Evolutionary conservation across 2,797 vertebrate species (phyloP).

Genomic region (Acanthornis magna): DNA sequence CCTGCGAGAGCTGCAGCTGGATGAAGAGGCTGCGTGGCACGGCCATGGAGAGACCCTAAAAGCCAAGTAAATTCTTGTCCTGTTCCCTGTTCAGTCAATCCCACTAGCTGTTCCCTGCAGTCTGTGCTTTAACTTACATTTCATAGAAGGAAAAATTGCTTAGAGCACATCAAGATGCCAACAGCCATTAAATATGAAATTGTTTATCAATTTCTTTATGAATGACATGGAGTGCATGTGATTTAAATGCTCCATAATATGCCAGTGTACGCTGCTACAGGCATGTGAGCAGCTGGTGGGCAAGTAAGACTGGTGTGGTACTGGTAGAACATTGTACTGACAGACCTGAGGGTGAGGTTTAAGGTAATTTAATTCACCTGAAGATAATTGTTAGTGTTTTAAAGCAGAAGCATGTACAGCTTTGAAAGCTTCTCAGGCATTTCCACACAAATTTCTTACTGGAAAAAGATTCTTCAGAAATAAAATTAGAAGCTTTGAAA

Average conservation of each 20-base stretch:
- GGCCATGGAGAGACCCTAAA: constrained; percentile 96
- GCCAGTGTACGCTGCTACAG: neutral
- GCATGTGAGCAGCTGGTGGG: neutral
- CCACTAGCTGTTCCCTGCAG: neutral
- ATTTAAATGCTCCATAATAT: neutral
- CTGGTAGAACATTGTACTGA: neutral
- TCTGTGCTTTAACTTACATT: neutral
- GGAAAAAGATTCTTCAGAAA: neutral
- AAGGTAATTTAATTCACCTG: neutral
- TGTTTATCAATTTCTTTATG: neutral
- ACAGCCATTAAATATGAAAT: neutral
- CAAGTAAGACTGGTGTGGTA: neutral
- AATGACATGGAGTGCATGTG: neutral
- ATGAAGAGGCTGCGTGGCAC: constrained; percentile 94
- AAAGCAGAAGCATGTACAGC: neutral
- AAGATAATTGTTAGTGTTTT: neutral
- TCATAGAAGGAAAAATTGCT: neutral
- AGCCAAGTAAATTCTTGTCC: constrained; percentile 87
- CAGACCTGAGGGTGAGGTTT: neutral
- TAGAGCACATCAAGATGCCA: neutral
- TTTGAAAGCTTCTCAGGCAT: neutral
- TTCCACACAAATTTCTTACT: neutral
- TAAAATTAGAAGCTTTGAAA: neutral
- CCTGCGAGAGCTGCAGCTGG: constrained; percentile 93
- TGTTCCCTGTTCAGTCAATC: neutral